Conservation (phyloP, 1,140 invertebrate genomes). For the Anthonomus grandis region DNA sequence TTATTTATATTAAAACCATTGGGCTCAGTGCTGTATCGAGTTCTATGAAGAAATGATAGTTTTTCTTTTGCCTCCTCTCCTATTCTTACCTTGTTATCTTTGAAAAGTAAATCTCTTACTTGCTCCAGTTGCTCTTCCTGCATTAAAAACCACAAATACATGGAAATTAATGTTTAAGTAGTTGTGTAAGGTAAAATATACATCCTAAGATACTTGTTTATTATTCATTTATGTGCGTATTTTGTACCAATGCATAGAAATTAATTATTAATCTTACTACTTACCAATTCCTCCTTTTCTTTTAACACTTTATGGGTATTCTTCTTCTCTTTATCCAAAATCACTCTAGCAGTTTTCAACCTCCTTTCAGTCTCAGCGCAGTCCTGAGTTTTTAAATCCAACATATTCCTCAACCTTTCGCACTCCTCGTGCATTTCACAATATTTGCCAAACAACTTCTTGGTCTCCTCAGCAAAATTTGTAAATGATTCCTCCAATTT, state of each 20-base stretch:
- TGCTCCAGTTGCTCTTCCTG: conserved; percentile 72
- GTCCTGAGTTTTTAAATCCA: conserved; percentile 37
- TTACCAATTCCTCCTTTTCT: conserved; percentile 61
- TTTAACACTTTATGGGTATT: conserved; percentile 59
- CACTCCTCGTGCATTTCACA: conserved; percentile 33
- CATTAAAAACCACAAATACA: conserved; percentile 13
- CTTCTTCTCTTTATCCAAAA: conserved; percentile 75
- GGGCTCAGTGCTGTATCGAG: no score
- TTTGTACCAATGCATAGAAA: background rate
- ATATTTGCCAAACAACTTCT: conserved; percentile 28
- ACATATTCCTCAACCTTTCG: conserved; percentile 28
- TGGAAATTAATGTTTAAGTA: no score
- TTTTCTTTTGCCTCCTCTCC: conserved; percentile 79
- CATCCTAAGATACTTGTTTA: no score
- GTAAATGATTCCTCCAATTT: conserved; percentile 32
- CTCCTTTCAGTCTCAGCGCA: conserved; percentile 65
- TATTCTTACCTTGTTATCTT: conserved; percentile 62
- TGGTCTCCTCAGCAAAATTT: conserved; percentile 34
- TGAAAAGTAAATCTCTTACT: conserved; percentile 69
- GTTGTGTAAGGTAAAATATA: no score
- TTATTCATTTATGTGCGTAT: no score
- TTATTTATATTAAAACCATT: conserved; percentile 9
- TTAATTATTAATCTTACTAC: conserved; percentile 19
- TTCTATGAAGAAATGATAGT: conserved; percentile 71
- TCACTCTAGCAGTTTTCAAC: conserved; percentile 69